Percentiles rank a stretch among this genome's conserved stretches.
Evolutionary conservation across 2,797 vertebrate genomes (phyloP).

Genomic region (Crypturellus tataupa): DNA sequence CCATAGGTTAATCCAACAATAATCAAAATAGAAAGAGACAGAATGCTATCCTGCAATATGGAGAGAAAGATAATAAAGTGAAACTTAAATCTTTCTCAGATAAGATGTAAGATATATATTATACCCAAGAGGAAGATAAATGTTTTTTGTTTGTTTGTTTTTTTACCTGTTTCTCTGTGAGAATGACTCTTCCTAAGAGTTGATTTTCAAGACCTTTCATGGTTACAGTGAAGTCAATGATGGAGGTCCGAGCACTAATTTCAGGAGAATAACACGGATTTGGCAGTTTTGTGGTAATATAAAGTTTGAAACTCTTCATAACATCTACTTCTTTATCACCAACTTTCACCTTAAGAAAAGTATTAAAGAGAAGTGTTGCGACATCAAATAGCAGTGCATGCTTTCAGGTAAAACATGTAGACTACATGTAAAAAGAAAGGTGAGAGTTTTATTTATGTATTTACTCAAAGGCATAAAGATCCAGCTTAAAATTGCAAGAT

Average conservation of each 20-base stretch:
- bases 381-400: background rate
- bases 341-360: slow-evolving; percentile 90
- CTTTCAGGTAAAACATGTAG: background rate
- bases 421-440: background rate
- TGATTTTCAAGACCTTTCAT: slow-evolving; percentile 96
- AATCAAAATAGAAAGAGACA: background rate
- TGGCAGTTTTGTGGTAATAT: slow-evolving; percentile 93
- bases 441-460: background rate
- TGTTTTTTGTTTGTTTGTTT: slow-evolving; percentile 82
- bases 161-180: slow-evolving; percentile 94
- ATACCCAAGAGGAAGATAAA: background rate
- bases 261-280: slow-evolving; percentile 95
- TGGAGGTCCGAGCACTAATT: slow-evolving; percentile 92
- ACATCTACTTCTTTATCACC: slow-evolving; percentile 96
- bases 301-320: slow-evolving; percentile 93
- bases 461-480: background rate
- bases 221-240: slow-evolving; percentile 98
- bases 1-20: background rate
- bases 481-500: background rate
- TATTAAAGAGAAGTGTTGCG: background rate
- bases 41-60: background rate
- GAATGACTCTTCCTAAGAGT: slow-evolving; percentile 93
- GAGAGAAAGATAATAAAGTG: background rate
- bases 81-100: background rate
- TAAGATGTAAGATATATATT: background rate